phyloP scores from a whole-genome alignment of 2,888 invertebrate genomes.

The Magallana nippona region DNA sequence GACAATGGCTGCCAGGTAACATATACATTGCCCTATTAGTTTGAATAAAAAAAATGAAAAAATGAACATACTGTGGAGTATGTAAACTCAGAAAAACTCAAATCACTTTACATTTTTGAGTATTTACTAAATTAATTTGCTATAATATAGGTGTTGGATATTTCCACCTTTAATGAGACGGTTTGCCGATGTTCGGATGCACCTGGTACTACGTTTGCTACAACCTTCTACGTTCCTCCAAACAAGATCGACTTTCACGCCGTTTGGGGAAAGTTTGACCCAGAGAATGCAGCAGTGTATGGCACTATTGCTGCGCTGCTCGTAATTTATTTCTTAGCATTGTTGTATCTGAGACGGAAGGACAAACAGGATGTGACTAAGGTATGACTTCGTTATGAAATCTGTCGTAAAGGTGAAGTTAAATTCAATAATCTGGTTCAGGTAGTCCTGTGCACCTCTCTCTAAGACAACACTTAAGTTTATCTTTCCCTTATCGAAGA shows the following conservation, averaged over 20 bases:
- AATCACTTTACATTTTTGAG: too few relatives aligned
- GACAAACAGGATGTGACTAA: slow-evolving; percentile 40
- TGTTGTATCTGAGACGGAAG: slow-evolving; percentile 36
- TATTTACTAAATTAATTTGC: too few relatives aligned
- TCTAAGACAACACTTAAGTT: too few relatives aligned
- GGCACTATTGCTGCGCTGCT: slow-evolving; percentile 45
- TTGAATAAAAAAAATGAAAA: neutral
- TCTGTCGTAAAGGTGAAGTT: neutral
- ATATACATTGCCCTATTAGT: neutral
- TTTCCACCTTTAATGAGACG: slow-evolving; percentile 56
- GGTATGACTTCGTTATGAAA: slow-evolving; percentile 13
- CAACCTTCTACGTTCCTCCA: slow-evolving; percentile 75
- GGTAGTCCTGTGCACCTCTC: too few relatives aligned
- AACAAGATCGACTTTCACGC: slow-evolving; percentile 79
- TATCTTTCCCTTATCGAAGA: too few relatives aligned
- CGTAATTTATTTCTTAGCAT: slow-evolving; percentile 35
- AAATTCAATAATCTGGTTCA: too few relatives aligned
- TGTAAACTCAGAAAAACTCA: too few relatives aligned
- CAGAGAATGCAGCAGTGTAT: slow-evolving; percentile 50
- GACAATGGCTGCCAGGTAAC: slow-evolving; percentile 39
- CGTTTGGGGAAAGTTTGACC: slow-evolving; percentile 75
- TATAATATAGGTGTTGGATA: slow-evolving; percentile 52
- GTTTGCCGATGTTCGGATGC: slow-evolving; percentile 56
- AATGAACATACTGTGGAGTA: too few relatives aligned
- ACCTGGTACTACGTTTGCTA: slow-evolving; percentile 53